Percentiles rank a stretch among this genome's conserved stretches.
These are phyloP conservation scores for Argyrosomus regius DNA, from an alignment of 2,797 vertebrate genomes.

Conservation along the genomic window DNA sequence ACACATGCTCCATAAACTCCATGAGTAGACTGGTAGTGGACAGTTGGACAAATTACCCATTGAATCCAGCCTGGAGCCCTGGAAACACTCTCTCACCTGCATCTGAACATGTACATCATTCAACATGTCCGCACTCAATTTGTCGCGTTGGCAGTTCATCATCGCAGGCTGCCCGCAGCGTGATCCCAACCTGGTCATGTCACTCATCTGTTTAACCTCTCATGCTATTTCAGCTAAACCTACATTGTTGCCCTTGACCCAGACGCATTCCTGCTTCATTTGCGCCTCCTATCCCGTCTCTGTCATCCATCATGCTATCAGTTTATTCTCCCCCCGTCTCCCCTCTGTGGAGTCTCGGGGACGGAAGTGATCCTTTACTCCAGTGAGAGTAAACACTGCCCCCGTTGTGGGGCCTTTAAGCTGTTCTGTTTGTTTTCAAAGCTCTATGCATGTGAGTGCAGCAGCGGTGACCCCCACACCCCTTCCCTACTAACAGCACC, in stretches of 20 bases:
- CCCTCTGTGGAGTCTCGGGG: conserved; percentile 54
- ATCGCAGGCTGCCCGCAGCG: neutral
- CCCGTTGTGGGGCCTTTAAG: conserved; percentile 70
- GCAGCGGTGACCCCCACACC: conserved; percentile 75
- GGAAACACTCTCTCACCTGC: conserved; percentile 19
- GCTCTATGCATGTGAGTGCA: conserved; percentile 78
- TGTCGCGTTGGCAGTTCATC: conserved; percentile 22
- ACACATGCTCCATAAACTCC: no score
- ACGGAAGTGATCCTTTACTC: conserved; percentile 80
- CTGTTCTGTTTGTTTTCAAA: conserved; percentile 84
- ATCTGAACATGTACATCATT: conserved; percentile 23
- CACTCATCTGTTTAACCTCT: conserved; percentile 48
- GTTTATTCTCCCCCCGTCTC: conserved; percentile 25
- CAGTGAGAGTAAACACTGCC: conserved; percentile 77
- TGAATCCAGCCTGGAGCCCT: conserved; percentile 1
- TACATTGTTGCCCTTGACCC: conserved; percentile 20
- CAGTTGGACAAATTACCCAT: conserved; percentile 19
- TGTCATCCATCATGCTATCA: conserved; percentile 29
- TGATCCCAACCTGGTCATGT: conserved; percentile 22
- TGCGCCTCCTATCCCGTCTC: conserved; percentile 3
- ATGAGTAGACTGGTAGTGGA: neutral
- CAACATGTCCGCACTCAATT: conserved; percentile 24
- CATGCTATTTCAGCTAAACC: neutral
- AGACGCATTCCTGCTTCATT: conserved; percentile 12
- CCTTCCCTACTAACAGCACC: conserved; percentile 62